These are phyloP conservation scores for Leptogaster cylindrica DNA, from an alignment of 2,888 invertebrate species.

Conservation along the genomic window DNA sequence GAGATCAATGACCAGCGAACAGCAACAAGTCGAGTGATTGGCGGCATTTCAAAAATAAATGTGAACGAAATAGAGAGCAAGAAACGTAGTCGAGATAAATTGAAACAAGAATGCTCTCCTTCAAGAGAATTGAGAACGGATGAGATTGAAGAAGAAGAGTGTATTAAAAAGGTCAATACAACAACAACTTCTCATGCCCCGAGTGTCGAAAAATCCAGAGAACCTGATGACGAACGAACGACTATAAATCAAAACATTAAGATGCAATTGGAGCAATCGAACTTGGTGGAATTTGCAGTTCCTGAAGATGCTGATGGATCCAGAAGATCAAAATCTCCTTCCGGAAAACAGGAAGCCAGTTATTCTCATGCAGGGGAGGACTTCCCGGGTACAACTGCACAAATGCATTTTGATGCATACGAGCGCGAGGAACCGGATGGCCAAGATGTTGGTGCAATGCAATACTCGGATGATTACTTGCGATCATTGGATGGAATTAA, in stretches of 20 bases:
- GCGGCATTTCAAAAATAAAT: constrained; percentile 41
- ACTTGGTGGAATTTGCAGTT: constrained; percentile 51
- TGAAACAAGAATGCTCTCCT: neutral
- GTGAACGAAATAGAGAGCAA: constrained; percentile 48
- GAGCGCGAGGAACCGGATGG: constrained; percentile 59
- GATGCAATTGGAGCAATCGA: constrained; percentile 57
- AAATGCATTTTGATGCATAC: neutral
- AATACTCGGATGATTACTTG: constrained; percentile 62
- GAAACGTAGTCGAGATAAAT: constrained; percentile 45
- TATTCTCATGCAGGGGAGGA: neutral
- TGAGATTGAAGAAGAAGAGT: constrained; percentile 41
- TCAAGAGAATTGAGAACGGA: neutral
- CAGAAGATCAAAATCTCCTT: neutral
- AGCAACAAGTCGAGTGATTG: constrained; percentile 18
- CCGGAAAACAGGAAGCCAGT: neutral
- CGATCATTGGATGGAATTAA: constrained; percentile 72
- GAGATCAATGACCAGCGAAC: constrained; percentile 25
- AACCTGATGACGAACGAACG: constrained; percentile 38
- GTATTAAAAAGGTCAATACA: constrained; percentile 23
- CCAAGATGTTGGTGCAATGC: constrained; percentile 52
- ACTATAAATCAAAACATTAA: constrained; percentile 53
- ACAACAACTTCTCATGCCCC: neutral
- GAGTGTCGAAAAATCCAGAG: neutral
- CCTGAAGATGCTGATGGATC: neutral
- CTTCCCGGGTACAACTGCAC: neutral